Percentiles rank a stretch among this genome's conserved stretches.
Conservation (phyloP, 2,888 invertebrate genomes). For the Polymixis lichenea region DNA sequence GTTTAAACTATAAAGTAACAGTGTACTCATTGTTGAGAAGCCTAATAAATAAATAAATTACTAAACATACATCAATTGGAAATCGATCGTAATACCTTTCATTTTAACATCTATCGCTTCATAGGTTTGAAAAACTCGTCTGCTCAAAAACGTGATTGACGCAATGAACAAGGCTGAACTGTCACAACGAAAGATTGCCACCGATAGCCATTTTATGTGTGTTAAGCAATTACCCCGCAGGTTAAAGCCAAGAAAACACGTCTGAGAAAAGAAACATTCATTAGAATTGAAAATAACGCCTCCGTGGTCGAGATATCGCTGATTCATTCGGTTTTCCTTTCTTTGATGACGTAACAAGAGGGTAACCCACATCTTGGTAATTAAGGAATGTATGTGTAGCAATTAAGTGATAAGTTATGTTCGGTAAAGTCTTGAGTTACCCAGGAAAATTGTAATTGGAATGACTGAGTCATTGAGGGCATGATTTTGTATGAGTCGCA, state of each 20-base stretch:
- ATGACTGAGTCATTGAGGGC: slow-evolving; percentile 5
- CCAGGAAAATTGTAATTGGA: slow-evolving; percentile 5
- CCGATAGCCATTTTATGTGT: neutral
- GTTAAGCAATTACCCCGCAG: neutral
- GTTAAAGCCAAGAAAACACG: slow-evolving; percentile 16
- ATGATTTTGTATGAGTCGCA: neutral
- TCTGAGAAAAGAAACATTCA: slow-evolving; percentile 26
- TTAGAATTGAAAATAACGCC: slow-evolving; percentile 29
- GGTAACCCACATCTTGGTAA: slow-evolving; percentile 41
- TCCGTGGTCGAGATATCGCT: slow-evolving; percentile 33
- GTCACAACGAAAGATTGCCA: neutral
- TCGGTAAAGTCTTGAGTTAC: neutral
- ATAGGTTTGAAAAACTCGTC: neutral
- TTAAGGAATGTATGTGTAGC: slow-evolving; percentile 26
- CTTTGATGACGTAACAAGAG: slow-evolving; percentile 34
- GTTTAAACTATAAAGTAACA: too few relatives aligned
- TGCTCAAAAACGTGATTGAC: neutral
- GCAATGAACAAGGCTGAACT: neutral
- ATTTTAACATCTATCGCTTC: neutral
- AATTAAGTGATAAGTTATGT: slow-evolving; percentile 21
- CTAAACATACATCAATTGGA: neutral
- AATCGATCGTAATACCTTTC: neutral
- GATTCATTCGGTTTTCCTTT: slow-evolving; percentile 41
- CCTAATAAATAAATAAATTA: too few relatives aligned
- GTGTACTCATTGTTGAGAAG: too few relatives aligned